phyloP scores from a whole-genome alignment of 2,888 invertebrate genomes.

The Dysmachus trigonus region DNA sequence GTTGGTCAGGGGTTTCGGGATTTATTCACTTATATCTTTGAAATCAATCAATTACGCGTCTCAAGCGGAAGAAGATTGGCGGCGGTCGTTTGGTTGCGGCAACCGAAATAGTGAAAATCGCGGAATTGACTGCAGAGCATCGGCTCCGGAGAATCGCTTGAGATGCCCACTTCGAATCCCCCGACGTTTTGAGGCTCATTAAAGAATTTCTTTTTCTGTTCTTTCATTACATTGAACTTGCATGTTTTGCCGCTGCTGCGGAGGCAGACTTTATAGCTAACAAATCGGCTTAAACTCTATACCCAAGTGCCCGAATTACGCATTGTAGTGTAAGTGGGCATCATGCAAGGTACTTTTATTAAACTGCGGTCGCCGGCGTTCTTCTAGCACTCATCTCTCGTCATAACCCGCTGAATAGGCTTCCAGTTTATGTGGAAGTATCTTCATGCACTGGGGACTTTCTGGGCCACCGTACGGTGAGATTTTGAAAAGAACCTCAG shows the following conservation, averaged over 20 bases:
- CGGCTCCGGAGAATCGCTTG: not conserved
- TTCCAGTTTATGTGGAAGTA: conserved; percentile 32
- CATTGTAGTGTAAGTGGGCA: conserved; percentile 33
- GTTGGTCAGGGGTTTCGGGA: not conserved
- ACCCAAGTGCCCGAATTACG: conserved; percentile 43
- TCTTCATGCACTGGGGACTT: conserved; percentile 54
- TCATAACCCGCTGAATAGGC: conserved; percentile 15
- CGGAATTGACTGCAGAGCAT: conserved; percentile 20
- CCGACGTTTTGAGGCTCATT: not conserved
- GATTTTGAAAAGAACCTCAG: conserved; percentile 51
- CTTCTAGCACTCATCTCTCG: conserved; percentile 9
- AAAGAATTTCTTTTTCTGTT: conserved; percentile 36
- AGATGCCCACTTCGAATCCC: conserved; percentile 24
- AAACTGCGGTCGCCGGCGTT: not conserved
- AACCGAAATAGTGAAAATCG: conserved; percentile 34
- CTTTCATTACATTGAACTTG: conserved; percentile 34
- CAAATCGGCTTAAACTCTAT: not conserved
- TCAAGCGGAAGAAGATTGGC: not conserved
- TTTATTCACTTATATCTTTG: not conserved
- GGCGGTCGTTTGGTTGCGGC: not conserved
- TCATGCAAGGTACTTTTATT: conserved; percentile 30
- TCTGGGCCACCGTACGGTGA: conserved; percentile 54
- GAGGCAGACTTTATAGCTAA: conserved; percentile 12
- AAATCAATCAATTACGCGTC: not conserved
- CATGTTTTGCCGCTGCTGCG: conserved; percentile 11